Conservation (phyloP, 1,140 invertebrate species). For the Drosophila miranda region DNA sequence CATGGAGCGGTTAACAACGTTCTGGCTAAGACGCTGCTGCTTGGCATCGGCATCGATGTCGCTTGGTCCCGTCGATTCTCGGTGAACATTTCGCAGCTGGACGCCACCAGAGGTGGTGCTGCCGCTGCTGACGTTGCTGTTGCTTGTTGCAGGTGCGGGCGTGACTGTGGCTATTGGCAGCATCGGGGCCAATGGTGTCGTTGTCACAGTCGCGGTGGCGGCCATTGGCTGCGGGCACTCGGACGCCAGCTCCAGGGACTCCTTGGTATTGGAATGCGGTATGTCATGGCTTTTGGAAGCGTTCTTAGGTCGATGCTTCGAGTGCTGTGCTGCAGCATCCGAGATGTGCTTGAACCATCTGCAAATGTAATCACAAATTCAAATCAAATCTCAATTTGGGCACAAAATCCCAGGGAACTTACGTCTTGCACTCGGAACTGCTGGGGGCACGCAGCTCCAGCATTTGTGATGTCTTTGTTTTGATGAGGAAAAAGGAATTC, state of each 20-base stretch:
- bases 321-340: constrained; percentile 87
- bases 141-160: constrained; percentile 60
- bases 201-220: constrained; percentile 69
- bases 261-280: constrained; percentile 80
- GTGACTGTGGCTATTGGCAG: constrained; percentile 64
- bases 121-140: constrained; percentile 39
- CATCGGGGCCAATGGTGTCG: constrained; percentile 71
- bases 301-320: constrained; percentile 84
- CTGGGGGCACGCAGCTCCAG: constrained; percentile 93
- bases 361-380: constrained; percentile 52
- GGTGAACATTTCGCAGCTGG: constrained; percentile 46
- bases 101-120: constrained; percentile 29
- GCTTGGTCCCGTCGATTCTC: constrained; percentile 38
- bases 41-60: constrained; percentile 59
- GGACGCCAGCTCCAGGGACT: constrained; percentile 76
- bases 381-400: no score
- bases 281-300: constrained; percentile 66
- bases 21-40: constrained; percentile 62
- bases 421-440: constrained; percentile 90
- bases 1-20: constrained; percentile 72
- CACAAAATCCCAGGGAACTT: constrained; percentile 81
- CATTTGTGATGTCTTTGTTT: constrained; percentile 92
- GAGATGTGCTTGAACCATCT: constrained; percentile 93
- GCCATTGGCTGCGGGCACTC: constrained; percentile 66
- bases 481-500: constrained; percentile 93